Conservation (phyloP, 92 coral and sea anemone species). For the Parazoanthus atlanticus region DNA sequence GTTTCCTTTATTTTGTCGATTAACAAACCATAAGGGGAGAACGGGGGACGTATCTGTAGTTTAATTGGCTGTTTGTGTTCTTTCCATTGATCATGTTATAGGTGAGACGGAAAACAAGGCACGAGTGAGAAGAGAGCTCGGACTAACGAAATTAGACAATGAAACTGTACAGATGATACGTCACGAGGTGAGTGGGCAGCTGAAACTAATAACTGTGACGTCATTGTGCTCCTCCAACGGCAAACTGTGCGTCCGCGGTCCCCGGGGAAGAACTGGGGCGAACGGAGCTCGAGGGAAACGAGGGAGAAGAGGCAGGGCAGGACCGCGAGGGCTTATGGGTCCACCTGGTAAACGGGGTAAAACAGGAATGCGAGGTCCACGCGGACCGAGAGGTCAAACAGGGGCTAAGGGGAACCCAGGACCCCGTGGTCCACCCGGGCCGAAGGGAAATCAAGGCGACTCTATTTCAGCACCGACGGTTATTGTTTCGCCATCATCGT, state of each 20-base stretch:
- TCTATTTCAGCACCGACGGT: slow-evolving; percentile 30
- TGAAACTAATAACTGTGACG: slow-evolving; percentile 5
- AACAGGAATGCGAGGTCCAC: neutral
- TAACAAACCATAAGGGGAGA: too few relatives aligned
- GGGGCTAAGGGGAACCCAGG: slow-evolving; percentile 21
- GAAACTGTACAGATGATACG: too few relatives aligned
- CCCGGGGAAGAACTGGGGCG: slow-evolving; percentile 3
- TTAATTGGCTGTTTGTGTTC: too few relatives aligned
- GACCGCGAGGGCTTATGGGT: slow-evolving; percentile 17
- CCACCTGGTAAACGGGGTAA: slow-evolving; percentile 1
- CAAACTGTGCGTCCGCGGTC: slow-evolving; percentile 11
- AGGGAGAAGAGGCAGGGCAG: slow-evolving; percentile 21
- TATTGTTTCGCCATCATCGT: slow-evolving; percentile 11
- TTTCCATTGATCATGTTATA: too few relatives aligned
- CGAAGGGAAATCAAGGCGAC: slow-evolving; percentile 12
- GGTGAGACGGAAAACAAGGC: too few relatives aligned
- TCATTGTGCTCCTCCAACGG: neutral
- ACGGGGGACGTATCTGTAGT: too few relatives aligned
- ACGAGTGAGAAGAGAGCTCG: too few relatives aligned
- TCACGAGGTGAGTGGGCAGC: neutral
- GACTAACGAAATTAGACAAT: too few relatives aligned
- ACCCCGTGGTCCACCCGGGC: slow-evolving; percentile 21
- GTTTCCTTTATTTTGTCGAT: too few relatives aligned
- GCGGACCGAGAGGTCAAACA: neutral
- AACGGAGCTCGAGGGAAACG: slow-evolving; percentile 14